A percentile compares a stretch with the other conserved stretches of the same genome.
Conservation (phyloP, 1,140 invertebrate genomes). For the Tyrophagus putrescentiae region DNA sequence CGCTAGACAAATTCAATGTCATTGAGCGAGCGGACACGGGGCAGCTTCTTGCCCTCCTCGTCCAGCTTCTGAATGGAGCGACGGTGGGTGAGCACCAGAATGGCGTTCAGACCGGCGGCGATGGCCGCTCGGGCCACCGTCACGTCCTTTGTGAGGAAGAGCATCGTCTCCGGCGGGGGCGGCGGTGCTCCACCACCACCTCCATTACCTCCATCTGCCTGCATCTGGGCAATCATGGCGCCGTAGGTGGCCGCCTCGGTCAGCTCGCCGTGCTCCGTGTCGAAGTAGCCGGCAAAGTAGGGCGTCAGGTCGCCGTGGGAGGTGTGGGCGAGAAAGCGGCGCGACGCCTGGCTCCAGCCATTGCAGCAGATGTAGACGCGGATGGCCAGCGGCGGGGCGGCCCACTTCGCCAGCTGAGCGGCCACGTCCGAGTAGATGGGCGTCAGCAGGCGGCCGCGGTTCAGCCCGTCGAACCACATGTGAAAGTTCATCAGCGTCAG, state of each 20-base stretch:
- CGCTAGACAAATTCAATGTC: conserved; percentile 1
- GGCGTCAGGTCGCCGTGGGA: conserved; percentile 19
- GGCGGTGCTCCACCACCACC: too few relatives aligned
- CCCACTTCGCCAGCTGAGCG: conserved; percentile 15
- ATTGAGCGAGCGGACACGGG: not conserved
- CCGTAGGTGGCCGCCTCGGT: conserved; percentile 12
- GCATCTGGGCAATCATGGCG: not conserved
- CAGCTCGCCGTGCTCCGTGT: conserved; percentile 1
- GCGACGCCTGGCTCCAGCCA: conserved; percentile 16
- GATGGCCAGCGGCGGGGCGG: conserved; percentile 8
- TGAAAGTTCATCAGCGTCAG: conserved; percentile 10
- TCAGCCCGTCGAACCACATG: conserved; percentile 14
- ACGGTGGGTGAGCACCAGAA: conserved; percentile 16
- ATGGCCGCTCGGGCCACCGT: conserved; percentile 11
- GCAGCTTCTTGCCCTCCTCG: conserved; percentile 13
- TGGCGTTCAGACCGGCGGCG: not conserved
- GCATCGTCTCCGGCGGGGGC: conserved; percentile 2
- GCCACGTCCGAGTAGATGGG: conserved; percentile 20
- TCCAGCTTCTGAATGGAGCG: not conserved
- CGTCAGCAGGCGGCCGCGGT: not conserved
- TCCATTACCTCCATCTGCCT: too few relatives aligned
- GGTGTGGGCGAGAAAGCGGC: conserved; percentile 8
- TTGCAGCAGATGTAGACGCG: conserved; percentile 22
- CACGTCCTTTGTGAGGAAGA: conserved; percentile 19
- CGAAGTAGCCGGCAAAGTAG: conserved; percentile 21